Evolutionary conservation across 2,888 invertebrate species (phyloP).

Genomic region (Leptinotarsa tumamoca): DNA sequence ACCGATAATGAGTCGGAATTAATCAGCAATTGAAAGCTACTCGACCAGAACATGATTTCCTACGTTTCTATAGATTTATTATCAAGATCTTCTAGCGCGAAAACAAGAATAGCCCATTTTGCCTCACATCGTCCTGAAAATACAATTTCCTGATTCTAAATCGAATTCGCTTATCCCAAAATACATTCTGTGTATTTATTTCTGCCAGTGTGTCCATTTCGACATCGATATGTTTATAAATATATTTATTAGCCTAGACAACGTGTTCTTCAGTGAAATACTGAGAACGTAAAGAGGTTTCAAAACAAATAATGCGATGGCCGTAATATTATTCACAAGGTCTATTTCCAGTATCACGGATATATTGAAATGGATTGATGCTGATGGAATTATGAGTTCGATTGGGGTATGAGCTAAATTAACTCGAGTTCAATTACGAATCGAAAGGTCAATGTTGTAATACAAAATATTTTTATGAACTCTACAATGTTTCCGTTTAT

Average conservation of each 20-base stretch:
- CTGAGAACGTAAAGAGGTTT: conserved; percentile 3
- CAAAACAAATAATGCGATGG: conserved; percentile 4
- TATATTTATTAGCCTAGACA: conserved; percentile 24
- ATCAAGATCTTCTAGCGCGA: not conserved
- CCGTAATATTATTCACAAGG: not conserved
- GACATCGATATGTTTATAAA: conserved; percentile 17
- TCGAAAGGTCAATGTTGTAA: not conserved
- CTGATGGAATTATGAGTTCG: conserved; percentile 2
- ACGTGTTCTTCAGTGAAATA: conserved; percentile 19
- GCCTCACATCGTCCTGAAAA: conserved; percentile 15
- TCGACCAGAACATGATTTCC: not conserved
- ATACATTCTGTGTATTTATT: conserved; percentile 20
- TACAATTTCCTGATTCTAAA: conserved; percentile 30
- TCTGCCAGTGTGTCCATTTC: conserved; percentile 17
- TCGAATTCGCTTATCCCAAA: conserved; percentile 17
- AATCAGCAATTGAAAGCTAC: not conserved
- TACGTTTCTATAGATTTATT: not conserved
- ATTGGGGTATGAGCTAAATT: not conserved
- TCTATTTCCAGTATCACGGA: not conserved
- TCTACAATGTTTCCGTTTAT: not conserved
- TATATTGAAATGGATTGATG: conserved; percentile 1
- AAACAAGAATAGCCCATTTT: conserved; percentile 2
- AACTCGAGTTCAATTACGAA: not conserved
- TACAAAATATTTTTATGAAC: not conserved
- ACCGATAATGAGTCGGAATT: too few relatives aligned